Conservation (phyloP, 2,113 vertebrate genomes). For the Xenopus borealis region DNA sequence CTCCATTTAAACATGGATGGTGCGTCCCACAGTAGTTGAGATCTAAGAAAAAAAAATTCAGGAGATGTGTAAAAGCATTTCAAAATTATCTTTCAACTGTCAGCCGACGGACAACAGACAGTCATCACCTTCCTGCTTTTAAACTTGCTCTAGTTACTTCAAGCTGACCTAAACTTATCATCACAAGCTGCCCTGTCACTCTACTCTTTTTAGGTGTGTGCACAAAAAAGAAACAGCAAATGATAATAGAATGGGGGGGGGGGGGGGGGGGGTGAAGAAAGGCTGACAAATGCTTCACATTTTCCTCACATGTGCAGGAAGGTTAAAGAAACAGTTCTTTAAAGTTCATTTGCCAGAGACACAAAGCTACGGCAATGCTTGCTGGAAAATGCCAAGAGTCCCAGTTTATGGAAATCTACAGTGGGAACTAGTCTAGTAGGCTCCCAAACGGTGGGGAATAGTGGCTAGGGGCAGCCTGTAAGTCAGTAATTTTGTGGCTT, state of each 20-base stretch:
- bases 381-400: too few species aligned
- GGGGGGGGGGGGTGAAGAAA: constrained; percentile 39
- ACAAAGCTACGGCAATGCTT: too few species aligned
- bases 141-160: constrained; percentile 11
- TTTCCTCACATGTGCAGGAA: constrained; percentile 2
- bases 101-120: constrained; percentile 3
- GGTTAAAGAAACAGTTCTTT: constrained; percentile 50
- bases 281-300: constrained; percentile 16
- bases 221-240: constrained; percentile 42
- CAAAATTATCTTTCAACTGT: constrained; percentile 3
- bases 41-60: constrained; percentile 61
- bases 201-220: constrained; percentile 7
- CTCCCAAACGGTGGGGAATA: too few species aligned
- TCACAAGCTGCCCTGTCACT: constrained; percentile 19
- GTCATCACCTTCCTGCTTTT: not conserved
- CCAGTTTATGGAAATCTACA: too few species aligned
- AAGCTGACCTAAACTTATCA: not conserved
- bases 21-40: constrained; percentile 95
- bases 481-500: too few species aligned
- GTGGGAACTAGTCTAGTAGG: too few species aligned
- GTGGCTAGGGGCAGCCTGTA: too few species aligned
- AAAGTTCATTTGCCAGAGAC: not conserved
- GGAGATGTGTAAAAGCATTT: not conserved
- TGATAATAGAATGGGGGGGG: too few species aligned
- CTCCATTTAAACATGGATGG: constrained; percentile 85